Conservation (phyloP, 2,888 invertebrate species). For the Lithophane ornitopus region DNA sequence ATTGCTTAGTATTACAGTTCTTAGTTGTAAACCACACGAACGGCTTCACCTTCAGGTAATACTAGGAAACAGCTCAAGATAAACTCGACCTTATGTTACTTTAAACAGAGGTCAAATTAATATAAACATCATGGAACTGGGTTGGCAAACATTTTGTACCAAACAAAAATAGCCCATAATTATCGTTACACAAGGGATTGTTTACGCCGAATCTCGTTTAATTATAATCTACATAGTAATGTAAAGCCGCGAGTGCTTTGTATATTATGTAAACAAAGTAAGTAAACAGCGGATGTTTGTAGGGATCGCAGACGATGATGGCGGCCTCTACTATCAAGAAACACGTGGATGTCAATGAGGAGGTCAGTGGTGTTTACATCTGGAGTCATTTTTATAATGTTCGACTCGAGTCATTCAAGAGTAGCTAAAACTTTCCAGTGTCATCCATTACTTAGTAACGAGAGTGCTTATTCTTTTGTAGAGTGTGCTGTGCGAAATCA, state of each 20-base stretch:
- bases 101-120: constrained; percentile 46
- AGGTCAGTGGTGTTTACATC: constrained; percentile 11
- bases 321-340: constrained; percentile 8
- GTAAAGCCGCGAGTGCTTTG: constrained; percentile 26
- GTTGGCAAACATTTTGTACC: constrained; percentile 46
- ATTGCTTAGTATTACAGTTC: constrained; percentile 39
- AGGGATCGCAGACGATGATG: constrained; percentile 18
- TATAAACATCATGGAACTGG: constrained; percentile 41
- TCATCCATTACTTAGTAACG: neutral
- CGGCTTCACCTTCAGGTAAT: constrained; percentile 49
- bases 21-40: constrained; percentile 37
- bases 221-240: constrained; percentile 34
- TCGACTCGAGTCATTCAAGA: neutral
- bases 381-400: constrained; percentile 16
- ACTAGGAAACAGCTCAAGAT: constrained; percentile 54
- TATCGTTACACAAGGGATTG: constrained; percentile 21
- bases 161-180: constrained; percentile 46
- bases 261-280: constrained; percentile 51
- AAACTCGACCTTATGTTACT: constrained; percentile 49
- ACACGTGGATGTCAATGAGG: constrained; percentile 40
- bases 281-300: constrained; percentile 60
- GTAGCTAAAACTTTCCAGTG: neutral
- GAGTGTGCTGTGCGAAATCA: constrained; percentile 27
- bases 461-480: constrained; percentile 11
- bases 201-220: constrained; percentile 45